Conservation (phyloP, 2,113 vertebrate genomes). For the Propithecus coquereli region DNA sequence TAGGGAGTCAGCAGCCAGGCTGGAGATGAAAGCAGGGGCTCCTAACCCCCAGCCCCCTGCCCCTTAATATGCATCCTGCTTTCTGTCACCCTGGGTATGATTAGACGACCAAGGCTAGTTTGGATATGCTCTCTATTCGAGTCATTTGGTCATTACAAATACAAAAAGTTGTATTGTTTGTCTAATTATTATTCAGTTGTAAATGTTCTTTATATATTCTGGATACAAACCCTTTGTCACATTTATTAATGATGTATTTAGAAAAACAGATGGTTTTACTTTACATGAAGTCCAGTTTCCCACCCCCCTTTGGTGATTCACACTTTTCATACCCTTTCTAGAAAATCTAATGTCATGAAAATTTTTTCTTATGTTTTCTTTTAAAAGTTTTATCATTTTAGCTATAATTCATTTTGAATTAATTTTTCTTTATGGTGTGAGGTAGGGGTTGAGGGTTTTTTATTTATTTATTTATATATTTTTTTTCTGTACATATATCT, state of each 20-base stretch:
- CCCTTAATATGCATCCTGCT: too few species aligned
- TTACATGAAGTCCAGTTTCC: neutral
- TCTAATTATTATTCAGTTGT: neutral
- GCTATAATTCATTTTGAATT: neutral
- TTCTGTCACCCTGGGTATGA: neutral
- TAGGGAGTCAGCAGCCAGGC: neutral
- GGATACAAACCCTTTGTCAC: neutral
- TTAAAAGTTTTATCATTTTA: neutral
- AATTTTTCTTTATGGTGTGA: neutral
- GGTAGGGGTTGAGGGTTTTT: neutral
- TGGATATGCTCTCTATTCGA: neutral
- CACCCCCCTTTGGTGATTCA: neutral
- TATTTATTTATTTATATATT: neutral
- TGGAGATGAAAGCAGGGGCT: neutral
- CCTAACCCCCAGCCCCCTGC: too few species aligned
- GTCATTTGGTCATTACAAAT: neutral
- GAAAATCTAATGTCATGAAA: neutral
- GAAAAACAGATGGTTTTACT: neutral
- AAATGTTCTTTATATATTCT: neutral
- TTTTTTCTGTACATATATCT: neutral
- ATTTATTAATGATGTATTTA: neutral
- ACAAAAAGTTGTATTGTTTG: neutral
- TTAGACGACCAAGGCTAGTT: neutral
- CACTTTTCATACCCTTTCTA: neutral
- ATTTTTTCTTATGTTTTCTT: neutral